Conservation (phyloP, 2,113 vertebrate species). For the Alethe castanea region DNA sequence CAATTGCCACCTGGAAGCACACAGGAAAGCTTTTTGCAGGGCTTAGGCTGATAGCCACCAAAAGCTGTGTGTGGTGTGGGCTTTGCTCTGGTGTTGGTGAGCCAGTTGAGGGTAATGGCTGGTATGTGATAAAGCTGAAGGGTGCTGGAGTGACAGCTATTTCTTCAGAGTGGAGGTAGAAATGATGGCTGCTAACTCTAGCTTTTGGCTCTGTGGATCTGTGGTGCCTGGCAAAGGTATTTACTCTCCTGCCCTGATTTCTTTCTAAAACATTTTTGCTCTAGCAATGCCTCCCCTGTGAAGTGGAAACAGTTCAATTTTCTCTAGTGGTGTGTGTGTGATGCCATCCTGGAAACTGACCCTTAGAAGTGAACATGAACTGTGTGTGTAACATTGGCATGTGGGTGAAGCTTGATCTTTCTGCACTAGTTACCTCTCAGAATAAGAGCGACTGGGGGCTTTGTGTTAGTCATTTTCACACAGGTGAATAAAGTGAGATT, state of each 20-base stretch:
- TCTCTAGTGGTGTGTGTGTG: background rate
- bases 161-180: background rate
- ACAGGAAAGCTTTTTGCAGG: background rate
- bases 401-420: background rate
- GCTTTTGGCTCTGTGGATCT: background rate
- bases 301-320: background rate
- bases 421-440: background rate
- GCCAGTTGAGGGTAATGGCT: background rate
- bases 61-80: background rate
- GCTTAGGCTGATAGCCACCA: background rate
- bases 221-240: background rate
- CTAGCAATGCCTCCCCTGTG: background rate
- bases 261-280: background rate
- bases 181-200: background rate
- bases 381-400: accelerated
- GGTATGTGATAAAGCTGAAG: background rate
- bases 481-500: background rate
- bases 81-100: background rate
- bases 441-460: background rate
- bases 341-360: background rate
- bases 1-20: background rate
- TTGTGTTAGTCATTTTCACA: background rate
- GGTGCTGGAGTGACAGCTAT: background rate
- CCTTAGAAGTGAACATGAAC: background rate
- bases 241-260: background rate